Evolutionary conservation across 2,113 vertebrate genomes (phyloP).

Genomic region (Austrofundulus limnaeus): DNA sequence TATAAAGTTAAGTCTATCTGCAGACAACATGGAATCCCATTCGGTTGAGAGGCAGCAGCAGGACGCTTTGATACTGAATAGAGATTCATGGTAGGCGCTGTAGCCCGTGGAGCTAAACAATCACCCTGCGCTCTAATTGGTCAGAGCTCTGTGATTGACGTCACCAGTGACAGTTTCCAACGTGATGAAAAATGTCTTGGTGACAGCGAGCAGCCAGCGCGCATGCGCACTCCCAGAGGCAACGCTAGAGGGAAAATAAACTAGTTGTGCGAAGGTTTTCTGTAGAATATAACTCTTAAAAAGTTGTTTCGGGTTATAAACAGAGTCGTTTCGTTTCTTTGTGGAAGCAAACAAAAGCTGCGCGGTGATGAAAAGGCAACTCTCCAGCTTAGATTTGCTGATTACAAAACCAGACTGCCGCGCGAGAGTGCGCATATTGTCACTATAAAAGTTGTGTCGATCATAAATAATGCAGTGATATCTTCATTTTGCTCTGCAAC

Average conservation of each 20-base stretch:
- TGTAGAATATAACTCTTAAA: conserved; percentile 70
- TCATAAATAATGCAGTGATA: conserved; percentile 69
- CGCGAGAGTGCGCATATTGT: conserved; percentile 36
- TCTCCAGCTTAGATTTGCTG: conserved; percentile 38
- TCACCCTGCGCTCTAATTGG: conserved; percentile 87
- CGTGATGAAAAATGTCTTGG: conserved; percentile 82
- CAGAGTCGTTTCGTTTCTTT: conserved; percentile 45
- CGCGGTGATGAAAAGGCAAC: conserved; percentile 42
- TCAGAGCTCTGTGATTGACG: conserved; percentile 83
- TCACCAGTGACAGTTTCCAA: conserved; percentile 89
- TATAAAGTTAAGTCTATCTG: conserved; percentile 83
- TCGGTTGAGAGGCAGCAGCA: conserved; percentile 87
- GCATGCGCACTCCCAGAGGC: conserved; percentile 80
- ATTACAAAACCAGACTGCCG: conserved; percentile 46
- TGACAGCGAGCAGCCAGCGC: conserved; percentile 72
- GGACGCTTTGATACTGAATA: conserved; percentile 90
- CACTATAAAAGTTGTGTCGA: conserved; percentile 52
- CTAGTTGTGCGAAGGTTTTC: conserved; percentile 77
- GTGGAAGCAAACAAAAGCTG: conserved; percentile 36
- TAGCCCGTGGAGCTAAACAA: conserved; percentile 89
- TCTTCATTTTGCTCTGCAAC: conserved; percentile 53
- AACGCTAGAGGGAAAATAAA: conserved; percentile 67
- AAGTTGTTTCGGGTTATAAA: conserved; percentile 65
- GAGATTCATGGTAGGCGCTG: conserved; percentile 85
- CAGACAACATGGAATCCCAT: conserved; percentile 87